A percentile compares a stretch with the other conserved stretches of the same genome.
Conservation (phyloP, 1,140 invertebrate species). For the Drosophila murphyi region DNA sequence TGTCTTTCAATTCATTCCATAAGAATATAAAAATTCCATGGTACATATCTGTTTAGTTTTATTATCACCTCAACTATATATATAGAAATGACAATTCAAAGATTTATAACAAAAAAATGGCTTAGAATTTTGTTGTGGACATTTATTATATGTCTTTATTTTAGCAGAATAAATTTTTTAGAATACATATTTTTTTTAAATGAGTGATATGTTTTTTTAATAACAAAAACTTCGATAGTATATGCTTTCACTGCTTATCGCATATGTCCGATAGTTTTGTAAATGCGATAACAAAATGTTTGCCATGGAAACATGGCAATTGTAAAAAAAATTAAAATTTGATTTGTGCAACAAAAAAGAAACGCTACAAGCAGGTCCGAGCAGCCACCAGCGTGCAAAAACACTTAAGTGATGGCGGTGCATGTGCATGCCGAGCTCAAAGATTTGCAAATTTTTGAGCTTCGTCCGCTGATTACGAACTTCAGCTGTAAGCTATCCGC, state of each 20-base stretch:
- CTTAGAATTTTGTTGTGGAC: no score
- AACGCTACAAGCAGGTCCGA: conserved; percentile 33
- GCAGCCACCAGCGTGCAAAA: conserved; percentile 31
- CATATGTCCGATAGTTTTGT: conserved; percentile 16
- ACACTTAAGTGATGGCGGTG: conserved; percentile 56
- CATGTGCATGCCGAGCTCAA: conserved; percentile 67
- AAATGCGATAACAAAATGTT: conserved; percentile 42
- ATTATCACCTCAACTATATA: no score
- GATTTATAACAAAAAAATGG: no score
- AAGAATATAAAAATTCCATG: no score
- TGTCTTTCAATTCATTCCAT: neutral
- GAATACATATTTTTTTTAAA: neutral
- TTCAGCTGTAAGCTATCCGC: conserved; percentile 82
- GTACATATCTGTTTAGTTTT: no score
- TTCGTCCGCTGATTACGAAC: conserved; percentile 78
- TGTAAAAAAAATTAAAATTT: conserved; percentile 48
- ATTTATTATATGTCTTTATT: no score
- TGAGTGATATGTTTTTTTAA: neutral
- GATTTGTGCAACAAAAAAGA: conserved; percentile 49
- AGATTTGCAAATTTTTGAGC: conserved; percentile 74
- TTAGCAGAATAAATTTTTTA: no score
- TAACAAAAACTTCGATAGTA: neutral
- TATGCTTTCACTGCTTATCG: conserved; percentile 10
- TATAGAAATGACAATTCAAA: no score
- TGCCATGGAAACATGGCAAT: conserved; percentile 48